phyloP scores from a whole-genome alignment of 2,888 invertebrate species.

The Erebia palarica region DNA sequence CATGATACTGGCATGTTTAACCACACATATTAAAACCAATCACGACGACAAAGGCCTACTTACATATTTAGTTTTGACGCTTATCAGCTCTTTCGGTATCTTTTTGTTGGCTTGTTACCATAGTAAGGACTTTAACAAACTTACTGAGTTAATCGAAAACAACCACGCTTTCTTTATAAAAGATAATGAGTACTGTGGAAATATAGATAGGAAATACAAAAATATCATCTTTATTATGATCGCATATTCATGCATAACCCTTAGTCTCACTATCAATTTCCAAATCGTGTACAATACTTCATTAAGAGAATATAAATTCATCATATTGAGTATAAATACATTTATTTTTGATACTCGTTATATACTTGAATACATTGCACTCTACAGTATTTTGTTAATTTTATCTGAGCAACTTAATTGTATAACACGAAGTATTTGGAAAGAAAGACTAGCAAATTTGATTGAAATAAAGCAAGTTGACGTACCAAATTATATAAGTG shows the following conservation, averaged over 20 bases:
- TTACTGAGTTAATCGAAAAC: slow-evolving; percentile 6
- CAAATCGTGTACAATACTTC: no score
- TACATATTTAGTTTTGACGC: neutral
- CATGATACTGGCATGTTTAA: neutral
- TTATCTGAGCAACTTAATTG: slow-evolving; percentile 48
- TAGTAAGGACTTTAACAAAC: slow-evolving; percentile 4
- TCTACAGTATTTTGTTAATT: slow-evolving; percentile 43
- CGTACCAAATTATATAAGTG: neutral
- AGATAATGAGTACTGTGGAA: slow-evolving; percentile 13
- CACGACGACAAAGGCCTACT: neutral
- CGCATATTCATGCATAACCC: neutral
- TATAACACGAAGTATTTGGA: slow-evolving; percentile 40
- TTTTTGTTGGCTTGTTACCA: slow-evolving; percentile 9
- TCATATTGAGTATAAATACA: neutral
- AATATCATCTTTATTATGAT: neutral
- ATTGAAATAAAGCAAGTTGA: slow-evolving; percentile 20
- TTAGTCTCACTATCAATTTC: neutral
- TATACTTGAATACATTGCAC: slow-evolving; percentile 44
- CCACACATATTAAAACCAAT: no score
- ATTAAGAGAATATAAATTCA: neutral
- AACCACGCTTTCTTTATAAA: slow-evolving; percentile 12
- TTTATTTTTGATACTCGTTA: slow-evolving; percentile 27
- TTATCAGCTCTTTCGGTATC: slow-evolving; percentile 7
- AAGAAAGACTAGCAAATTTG: slow-evolving; percentile 1
- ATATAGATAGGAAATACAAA: slow-evolving; percentile 11